phyloP scores from a whole-genome alignment of 2,797 vertebrate genomes.

The Rallus crepitans region DNA sequence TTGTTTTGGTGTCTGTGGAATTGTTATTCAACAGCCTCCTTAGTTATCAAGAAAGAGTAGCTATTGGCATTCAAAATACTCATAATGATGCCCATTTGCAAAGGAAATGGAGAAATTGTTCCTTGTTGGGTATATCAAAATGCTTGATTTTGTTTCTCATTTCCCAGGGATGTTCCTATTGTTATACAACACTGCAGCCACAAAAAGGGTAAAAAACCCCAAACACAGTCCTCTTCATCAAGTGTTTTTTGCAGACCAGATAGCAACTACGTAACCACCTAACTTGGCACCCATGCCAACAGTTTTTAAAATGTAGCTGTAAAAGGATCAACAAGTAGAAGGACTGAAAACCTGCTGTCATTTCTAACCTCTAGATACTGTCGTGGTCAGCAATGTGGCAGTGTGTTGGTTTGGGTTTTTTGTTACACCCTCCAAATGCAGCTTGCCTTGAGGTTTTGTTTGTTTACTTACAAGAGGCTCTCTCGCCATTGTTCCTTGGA shows the following conservation, averaged over 20 bases:
- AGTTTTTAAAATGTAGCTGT: too few relatives aligned
- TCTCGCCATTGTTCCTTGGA: constrained; percentile 93
- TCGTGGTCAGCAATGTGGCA: background rate
- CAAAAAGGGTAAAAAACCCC: background rate
- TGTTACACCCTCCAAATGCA: background rate
- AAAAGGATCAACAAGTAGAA: background rate
- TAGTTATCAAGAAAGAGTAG: background rate
- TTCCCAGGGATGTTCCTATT: background rate
- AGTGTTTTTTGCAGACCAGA: background rate
- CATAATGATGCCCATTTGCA: background rate
- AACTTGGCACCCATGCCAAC: background rate
- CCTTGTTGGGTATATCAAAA: background rate
- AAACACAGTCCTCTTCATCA: background rate
- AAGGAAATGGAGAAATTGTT: background rate
- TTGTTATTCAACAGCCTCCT: background rate
- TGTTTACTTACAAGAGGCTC: constrained; percentile 92
- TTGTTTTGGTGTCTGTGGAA: background rate
- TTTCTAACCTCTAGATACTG: background rate
- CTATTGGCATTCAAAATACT: background rate
- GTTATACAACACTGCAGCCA: background rate
- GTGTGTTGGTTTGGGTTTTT: rapidly evolving
- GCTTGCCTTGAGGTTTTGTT: background rate
- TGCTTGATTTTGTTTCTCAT: background rate
- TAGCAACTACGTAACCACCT: background rate
- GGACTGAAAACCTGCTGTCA: background rate